Conservation (phyloP, 2,113 vertebrate species). For the Peromyscus maniculatus region DNA sequence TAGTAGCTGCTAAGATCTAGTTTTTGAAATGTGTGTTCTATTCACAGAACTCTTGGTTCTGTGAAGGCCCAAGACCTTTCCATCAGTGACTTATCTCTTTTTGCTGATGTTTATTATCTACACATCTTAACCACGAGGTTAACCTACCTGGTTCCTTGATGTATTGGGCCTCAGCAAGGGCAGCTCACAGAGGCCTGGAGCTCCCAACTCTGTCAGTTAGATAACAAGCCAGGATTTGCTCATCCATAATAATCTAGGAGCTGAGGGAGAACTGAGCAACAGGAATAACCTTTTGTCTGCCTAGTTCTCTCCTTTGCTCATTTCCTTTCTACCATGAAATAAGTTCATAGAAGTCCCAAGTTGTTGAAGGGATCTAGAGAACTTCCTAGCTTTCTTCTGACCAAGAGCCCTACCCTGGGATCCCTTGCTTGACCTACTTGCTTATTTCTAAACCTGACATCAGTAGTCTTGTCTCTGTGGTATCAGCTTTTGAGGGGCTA, state of each 20-base stretch:
- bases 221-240: neutral
- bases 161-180: rapidly evolving
- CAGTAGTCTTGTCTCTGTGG: neutral
- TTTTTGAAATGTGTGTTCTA: neutral
- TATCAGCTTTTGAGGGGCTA: neutral
- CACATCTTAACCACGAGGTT: neutral
- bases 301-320: neutral
- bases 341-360: neutral
- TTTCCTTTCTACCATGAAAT: neutral
- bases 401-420: neutral
- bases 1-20: slow-evolving; percentile 9
- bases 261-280: neutral
- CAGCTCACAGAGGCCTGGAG: neutral
- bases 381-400: neutral
- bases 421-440: neutral
- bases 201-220: neutral
- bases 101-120: neutral
- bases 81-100: neutral
- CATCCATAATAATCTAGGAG: neutral
- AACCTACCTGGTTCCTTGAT: neutral
- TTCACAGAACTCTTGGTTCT: neutral
- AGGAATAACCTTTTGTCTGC: neutral
- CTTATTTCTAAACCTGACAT: neutral
- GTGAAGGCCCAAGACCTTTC: neutral
- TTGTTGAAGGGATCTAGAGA: neutral